A percentile compares a stretch with the other conserved stretches of the same genome.
phyloP scores from a whole-genome alignment of 2,113 vertebrate genomes.

The Poeciliopsis prolifica region DNA sequence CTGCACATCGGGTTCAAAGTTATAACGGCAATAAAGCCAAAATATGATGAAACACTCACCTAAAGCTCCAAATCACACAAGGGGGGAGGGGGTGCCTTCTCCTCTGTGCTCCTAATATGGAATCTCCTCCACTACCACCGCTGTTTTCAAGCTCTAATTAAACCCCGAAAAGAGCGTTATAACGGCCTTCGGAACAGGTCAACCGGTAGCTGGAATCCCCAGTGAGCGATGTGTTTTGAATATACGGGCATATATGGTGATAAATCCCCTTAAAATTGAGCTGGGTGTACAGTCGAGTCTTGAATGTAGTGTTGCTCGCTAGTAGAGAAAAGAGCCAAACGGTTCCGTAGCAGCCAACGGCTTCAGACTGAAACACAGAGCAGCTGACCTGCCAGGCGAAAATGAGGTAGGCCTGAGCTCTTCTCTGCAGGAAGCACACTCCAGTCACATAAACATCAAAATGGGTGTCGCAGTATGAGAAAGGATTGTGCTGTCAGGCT shows the following conservation, averaged over 20 bases:
- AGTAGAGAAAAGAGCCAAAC: conserved; percentile 93
- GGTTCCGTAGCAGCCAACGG: conserved; percentile 88
- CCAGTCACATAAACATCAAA: conserved; percentile 68
- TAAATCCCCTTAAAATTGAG: conserved; percentile 67
- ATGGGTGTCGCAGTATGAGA: conserved; percentile 66
- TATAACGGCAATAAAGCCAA: conserved; percentile 49
- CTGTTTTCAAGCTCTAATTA: conserved; percentile 74
- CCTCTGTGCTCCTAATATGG: conserved; percentile 80
- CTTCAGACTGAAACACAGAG: conserved; percentile 88
- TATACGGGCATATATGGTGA: conserved; percentile 45
- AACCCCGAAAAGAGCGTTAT: conserved; percentile 72
- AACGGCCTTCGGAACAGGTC: conserved; percentile 64
- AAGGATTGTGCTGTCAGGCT: conserved; percentile 20
- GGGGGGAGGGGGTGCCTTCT: conserved; percentile 71
- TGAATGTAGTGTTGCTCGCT: conserved; percentile 87
- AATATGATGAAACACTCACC: conserved; percentile 76
- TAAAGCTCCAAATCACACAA: conserved; percentile 76
- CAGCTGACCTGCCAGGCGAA: conserved; percentile 88
- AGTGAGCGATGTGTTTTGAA: conserved; percentile 66
- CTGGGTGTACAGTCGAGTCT: conserved; percentile 84
- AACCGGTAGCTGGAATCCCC: conserved; percentile 70
- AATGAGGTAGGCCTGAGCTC: conserved; percentile 84
- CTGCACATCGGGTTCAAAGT: neutral
- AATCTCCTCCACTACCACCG: conserved; percentile 80
- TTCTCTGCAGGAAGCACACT: conserved; percentile 78